These are phyloP conservation scores for Archegozetes longisetosus DNA, from an alignment of 1,140 invertebrate genomes.

Conservation along the genomic window DNA sequence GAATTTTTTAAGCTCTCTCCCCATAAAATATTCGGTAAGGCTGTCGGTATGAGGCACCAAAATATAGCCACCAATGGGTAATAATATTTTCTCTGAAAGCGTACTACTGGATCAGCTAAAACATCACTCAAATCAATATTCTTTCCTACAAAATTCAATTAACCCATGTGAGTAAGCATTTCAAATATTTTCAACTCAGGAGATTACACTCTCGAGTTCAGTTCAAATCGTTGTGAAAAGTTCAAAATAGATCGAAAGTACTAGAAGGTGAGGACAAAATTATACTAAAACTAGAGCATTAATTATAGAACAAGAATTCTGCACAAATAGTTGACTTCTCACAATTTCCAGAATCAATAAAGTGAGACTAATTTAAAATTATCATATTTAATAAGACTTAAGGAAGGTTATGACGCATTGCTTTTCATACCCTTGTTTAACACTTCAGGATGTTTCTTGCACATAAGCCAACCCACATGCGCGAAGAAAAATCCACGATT, in stretches of 20 bases:
- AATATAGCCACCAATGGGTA: conserved; percentile 53
- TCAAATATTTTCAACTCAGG: no score
- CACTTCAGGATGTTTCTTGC: conserved; percentile 52
- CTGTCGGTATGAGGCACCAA: conserved; percentile 70
- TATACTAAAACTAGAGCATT: no score
- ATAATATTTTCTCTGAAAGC: conserved; percentile 75
- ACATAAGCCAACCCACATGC: conserved; percentile 58
- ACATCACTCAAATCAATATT: conserved; percentile 69
- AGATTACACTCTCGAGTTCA: no score
- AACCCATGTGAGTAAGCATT: no score
- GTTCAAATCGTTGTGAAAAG: no score
- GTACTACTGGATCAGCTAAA: conserved; percentile 56
- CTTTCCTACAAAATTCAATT: neutral
- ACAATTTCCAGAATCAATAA: no score
- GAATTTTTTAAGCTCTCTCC: conserved; percentile 45
- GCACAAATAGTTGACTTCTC: no score
- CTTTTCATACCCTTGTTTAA: conserved; percentile 55
- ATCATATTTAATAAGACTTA: no score
- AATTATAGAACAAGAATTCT: no score
- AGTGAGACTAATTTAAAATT: no score
- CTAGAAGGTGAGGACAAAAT: no score
- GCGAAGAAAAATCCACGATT: conserved; percentile 60
- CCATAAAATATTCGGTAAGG: conserved; percentile 67
- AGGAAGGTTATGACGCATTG: conserved; percentile 72
- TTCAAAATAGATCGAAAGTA: no score